These are phyloP conservation scores for Grantiella picta DNA, from an alignment of 2,113 vertebrate genomes.

Conservation along the genomic window DNA sequence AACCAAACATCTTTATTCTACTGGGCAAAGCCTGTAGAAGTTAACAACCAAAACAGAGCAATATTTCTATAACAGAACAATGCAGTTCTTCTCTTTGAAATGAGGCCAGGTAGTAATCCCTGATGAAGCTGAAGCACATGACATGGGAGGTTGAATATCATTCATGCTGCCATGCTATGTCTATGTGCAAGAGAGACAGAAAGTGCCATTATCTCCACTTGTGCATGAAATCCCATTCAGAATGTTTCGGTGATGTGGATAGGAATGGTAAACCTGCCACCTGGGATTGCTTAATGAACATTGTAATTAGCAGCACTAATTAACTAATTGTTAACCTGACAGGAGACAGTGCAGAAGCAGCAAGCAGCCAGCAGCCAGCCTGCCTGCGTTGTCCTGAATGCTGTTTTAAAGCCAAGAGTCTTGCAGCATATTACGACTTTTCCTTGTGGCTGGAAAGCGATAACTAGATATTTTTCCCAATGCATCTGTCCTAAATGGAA, in stretches of 20 bases:
- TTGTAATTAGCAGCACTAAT: conserved; percentile 53
- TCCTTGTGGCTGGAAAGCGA: neutral
- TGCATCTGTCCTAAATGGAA: neutral
- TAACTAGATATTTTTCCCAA: neutral
- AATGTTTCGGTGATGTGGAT: neutral
- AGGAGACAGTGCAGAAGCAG: conserved; percentile 8
- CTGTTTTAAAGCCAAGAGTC: neutral
- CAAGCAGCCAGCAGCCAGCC: no score
- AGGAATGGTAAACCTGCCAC: conserved; percentile 35
- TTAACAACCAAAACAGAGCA: neutral
- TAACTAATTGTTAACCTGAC: conserved; percentile 60
- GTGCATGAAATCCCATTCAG: conserved; percentile 40
- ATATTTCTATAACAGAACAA: neutral
- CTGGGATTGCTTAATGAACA: conserved; percentile 49
- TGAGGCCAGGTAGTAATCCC: conserved; percentile 10
- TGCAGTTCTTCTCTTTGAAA: neutral
- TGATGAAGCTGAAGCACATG: neutral
- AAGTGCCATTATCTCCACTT: conserved; percentile 25
- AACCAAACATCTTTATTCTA: conserved; percentile 5
- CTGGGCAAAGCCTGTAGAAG: neutral
- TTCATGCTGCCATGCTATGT: neutral
- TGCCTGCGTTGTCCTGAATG: neutral
- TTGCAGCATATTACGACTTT: neutral
- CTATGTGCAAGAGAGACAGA: neutral
- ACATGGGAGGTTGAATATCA: neutral